Base-by-base conservation (phyloP, 2,797 vertebrate species). In the Amphiprion clarkii region DNA sequence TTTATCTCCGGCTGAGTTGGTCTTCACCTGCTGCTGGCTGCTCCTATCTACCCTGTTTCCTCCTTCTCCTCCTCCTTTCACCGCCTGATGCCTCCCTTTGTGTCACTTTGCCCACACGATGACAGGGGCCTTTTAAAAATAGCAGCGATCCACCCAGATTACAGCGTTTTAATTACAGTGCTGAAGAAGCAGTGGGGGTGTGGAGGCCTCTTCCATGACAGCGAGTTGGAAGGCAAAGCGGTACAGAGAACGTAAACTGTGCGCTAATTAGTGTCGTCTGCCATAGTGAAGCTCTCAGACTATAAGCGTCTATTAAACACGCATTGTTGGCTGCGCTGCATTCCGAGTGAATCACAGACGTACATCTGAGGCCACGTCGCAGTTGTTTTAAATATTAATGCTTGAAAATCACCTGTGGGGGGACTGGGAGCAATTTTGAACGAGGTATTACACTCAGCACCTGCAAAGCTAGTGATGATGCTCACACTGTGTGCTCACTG, bases 101-200 rank as follows among this genome's bases (percentile, higher is more conserved):
- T 87, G 84, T 90, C 85, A 69, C 79, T 82, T 90, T 89, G 78
- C 87, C 90, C 89, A 91, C 91, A 89, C 77, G 53, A 67, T 87
- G 91, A 90, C 79, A 80, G 73, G 74, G 56, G 54, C 44, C 78
- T 83, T 87, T 93, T 94, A 94, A 92, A 95, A 95, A 95, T 94
- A 95, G 93, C 91, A 78, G 75, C 84, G 75, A 91, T 90, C 85
- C 87, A 83, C 90, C 88, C 87, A 93, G 93, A 94, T 95, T 94
- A 93, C 88, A 91, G 89, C 61, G 76, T 93, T 95, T 95, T 95
- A 95, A 96, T 96, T 95, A 94, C 93, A 93, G 89, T 83, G 90
- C 92, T 90, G 87, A 79, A 78, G 90, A 89, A 86, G 77, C 74
- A 59, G 60, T 59, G 90, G 74, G 89, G 78, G 91, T 75, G 89